Percentiles rank a stretch among this genome's conserved stretches.
Conservation (phyloP, 2,888 invertebrate species). For the Disparrhopalites patrizii region DNA sequence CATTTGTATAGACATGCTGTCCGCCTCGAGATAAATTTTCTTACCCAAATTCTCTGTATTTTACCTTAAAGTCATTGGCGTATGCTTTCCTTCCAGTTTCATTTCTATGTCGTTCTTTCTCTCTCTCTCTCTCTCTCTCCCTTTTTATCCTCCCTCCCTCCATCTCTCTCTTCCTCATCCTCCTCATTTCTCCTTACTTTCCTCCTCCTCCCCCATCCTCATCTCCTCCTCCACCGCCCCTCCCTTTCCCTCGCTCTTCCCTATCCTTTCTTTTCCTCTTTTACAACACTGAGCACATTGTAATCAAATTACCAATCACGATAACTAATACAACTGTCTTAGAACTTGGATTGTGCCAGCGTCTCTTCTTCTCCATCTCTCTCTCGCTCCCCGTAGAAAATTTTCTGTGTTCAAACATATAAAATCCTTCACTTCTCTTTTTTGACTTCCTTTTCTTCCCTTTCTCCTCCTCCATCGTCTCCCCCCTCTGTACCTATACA, state of each 20-base stretch:
- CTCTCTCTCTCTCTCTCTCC: not conserved
- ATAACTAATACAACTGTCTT: not conserved
- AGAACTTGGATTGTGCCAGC: not conserved
- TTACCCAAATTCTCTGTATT: not conserved
- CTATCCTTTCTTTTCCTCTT: not conserved
- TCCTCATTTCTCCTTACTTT: not conserved
- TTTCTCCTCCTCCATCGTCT: too few relatives aligned
- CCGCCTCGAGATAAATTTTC: slow-evolving; percentile 2
- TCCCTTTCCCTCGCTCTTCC: not conserved
- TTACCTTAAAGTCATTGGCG: slow-evolving; percentile 1
- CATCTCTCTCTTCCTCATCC: not conserved
- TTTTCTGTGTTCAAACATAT: too few relatives aligned
- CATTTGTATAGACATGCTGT: not conserved
- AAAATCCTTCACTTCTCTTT: too few relatives aligned
- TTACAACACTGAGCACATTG: not conserved
- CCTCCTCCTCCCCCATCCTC: not conserved
- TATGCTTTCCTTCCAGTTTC: too few relatives aligned
- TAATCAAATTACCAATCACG: not conserved
- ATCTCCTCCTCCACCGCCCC: not conserved
- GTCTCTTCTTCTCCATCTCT: not conserved
- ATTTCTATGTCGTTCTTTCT: not conserved
- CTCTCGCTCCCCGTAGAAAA: too few relatives aligned
- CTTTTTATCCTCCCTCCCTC: not conserved
- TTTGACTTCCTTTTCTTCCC: too few relatives aligned
- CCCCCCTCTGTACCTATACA: not conserved